Evolutionary conservation across 2,113 vertebrate genomes (phyloP).

Genomic region (Chaenocephalus aceratus): DNA sequence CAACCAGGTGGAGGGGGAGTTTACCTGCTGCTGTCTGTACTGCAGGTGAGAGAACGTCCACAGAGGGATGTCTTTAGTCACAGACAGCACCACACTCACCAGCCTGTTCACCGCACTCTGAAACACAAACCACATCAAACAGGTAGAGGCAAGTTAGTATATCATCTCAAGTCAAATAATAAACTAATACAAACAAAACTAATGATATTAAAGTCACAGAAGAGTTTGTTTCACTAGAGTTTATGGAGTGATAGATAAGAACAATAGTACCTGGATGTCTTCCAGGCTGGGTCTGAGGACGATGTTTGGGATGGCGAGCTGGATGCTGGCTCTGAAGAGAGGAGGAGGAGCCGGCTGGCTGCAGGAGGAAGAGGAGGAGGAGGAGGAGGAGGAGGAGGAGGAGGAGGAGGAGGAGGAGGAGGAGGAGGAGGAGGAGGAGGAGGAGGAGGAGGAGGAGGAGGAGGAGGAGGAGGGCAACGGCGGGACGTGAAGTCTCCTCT

Average conservation of each 20-base stretch:
- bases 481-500: conserved; percentile 74
- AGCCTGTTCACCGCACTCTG: conserved; percentile 85
- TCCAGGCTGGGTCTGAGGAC: conserved; percentile 86
- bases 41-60: conserved; percentile 87
- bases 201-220: too few relatives aligned
- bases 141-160: too few relatives aligned
- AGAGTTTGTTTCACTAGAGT: background rate
- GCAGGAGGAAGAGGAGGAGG: conserved; percentile 8
- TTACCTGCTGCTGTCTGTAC: conserved; percentile 75
- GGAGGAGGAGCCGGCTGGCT: conserved; percentile 62
- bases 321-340: conserved; percentile 84
- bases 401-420: too few relatives aligned
- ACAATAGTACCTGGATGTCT: conserved; percentile 84
- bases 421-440: too few relatives aligned
- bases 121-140: conserved; percentile 27
- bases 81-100: conserved; percentile 79
- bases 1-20: accelerated
- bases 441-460: too few relatives aligned
- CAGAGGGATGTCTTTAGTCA: conserved; percentile 83
- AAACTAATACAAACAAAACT: too few relatives aligned
- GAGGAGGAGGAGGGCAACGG: too few relatives aligned
- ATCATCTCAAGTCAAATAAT: too few relatives aligned
- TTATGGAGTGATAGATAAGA: too few relatives aligned
- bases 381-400: too few relatives aligned
- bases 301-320: conserved; percentile 87